Base-by-base conservation (phyloP, 2,888 invertebrate genomes). In the Agrilus biguttatus region DNA sequence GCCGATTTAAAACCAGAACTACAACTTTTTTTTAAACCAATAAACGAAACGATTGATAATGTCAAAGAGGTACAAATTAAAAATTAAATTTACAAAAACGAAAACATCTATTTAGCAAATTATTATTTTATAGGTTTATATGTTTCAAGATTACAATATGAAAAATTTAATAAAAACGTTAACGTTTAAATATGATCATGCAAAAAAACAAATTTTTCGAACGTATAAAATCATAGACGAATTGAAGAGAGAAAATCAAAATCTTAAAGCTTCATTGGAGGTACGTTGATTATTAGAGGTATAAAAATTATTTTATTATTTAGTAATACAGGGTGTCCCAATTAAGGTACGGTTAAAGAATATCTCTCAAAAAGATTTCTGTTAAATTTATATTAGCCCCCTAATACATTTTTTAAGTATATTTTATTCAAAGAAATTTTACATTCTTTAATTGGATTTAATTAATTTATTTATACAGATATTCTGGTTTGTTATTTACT, bases 111-210 rank as follows among this genome's bases (percentile, higher is more conserved):
- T 35, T 14, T 14, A 8, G 13, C 13, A 35, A 2, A 35, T 14
- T 6, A 6, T 42, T 44, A 21, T 14, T 33, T 41, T 43, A 34
- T 39, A 55, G 55, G 44, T 53, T 14, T 38, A 36, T 13, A 47
- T 40, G 14, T 64, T 62, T 48, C 64, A 64, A 55, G 46, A 46
- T 10, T 51, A 51, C 39, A 58, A 64, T 32, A 50, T 49, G 14
- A 47, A 42, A 14, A 46, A 48, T 28, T 47, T 58, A 17, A 41
- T 52, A 12, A 53, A 59, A 44, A 46, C 49, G 10, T 33, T 58
- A 14, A 37, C 39, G 5, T 46, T 47, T 34, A 64, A 63, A 50
- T 64, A 65, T 39, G 49, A 44, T 5, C 52, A 47, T 45, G 53
- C 56, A 1, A 65, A 63, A 46, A 55, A 51, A 12, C 57, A 61